Evolutionary conservation across 2,113 vertebrate genomes (phyloP).

Genomic region (Platysteira castanea): DNA sequence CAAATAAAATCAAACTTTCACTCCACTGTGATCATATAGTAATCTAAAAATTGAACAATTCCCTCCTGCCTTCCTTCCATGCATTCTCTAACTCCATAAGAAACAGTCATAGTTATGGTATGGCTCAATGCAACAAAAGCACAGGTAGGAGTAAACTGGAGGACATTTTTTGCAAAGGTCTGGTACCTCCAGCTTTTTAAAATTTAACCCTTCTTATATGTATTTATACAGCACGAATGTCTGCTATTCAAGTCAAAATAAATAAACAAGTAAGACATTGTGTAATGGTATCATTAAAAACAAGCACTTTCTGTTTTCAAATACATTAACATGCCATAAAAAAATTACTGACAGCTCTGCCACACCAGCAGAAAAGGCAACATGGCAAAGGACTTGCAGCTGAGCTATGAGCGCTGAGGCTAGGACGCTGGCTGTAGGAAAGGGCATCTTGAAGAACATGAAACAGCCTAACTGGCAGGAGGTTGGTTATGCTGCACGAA

Average conservation of each 20-base stretch:
- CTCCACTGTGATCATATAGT: background rate
- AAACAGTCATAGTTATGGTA: background rate
- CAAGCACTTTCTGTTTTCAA: background rate
- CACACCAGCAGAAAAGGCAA: background rate
- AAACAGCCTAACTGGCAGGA: background rate
- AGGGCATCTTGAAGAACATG: background rate
- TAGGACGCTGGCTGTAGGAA: background rate
- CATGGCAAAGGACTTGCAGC: background rate
- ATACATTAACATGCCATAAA: background rate
- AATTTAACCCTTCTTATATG: background rate
- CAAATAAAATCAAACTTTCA: background rate
- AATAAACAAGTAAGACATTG: background rate
- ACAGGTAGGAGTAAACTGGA: background rate
- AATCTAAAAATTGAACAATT: background rate
- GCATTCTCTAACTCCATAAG: background rate
- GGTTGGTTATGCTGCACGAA: background rate
- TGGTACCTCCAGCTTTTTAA: background rate
- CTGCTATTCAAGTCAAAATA: background rate
- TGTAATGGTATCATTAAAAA: background rate
- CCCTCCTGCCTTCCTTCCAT: background rate
- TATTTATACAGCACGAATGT: background rate
- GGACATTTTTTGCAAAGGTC: background rate
- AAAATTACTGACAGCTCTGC: background rate
- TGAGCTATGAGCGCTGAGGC: fast-evolving
- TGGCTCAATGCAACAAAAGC: background rate